phyloP scores from a whole-genome alignment of 2,113 vertebrate species.

The Shinisaurus crocodilurus region DNA sequence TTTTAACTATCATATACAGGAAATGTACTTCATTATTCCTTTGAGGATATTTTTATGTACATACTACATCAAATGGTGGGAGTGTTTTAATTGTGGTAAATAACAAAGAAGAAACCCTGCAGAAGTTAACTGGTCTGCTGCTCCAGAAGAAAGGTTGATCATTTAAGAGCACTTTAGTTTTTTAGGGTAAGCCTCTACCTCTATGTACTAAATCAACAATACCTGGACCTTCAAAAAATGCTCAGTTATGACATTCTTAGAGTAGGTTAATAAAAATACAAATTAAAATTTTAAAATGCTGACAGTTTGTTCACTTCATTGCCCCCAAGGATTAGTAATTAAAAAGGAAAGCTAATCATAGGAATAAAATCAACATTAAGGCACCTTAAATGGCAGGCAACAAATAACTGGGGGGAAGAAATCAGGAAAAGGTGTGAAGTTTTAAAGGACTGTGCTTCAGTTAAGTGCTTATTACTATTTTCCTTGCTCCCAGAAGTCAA shows the following conservation, averaged over 20 bases:
- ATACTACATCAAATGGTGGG: not conserved
- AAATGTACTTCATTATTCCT: not conserved
- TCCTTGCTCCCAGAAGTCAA: not conserved
- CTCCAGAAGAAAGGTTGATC: not conserved
- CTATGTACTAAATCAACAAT: not conserved
- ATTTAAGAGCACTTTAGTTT: not conserved
- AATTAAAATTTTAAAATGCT: not conserved
- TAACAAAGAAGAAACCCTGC: not conserved
- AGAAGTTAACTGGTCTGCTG: not conserved
- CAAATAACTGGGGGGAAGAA: not conserved
- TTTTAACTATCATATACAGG: not conserved
- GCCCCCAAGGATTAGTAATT: not conserved
- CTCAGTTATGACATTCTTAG: not conserved
- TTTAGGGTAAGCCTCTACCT: not conserved
- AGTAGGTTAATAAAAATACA: not conserved
- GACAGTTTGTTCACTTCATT: not conserved
- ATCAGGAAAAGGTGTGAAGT: too few relatives aligned
- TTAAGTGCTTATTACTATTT: not conserved
- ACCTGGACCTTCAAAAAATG: not conserved
- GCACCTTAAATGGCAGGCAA: constrained; percentile 26
- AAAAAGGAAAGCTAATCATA: constrained; percentile 5
- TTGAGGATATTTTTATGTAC: not conserved
- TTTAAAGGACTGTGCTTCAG: not conserved
- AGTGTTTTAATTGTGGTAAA: not conserved
- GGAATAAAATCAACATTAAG: constrained; percentile 16